These are phyloP conservation scores for Oostethus manadensis DNA, from an alignment of 2,113 vertebrate species.

Conservation along the genomic window DNA sequence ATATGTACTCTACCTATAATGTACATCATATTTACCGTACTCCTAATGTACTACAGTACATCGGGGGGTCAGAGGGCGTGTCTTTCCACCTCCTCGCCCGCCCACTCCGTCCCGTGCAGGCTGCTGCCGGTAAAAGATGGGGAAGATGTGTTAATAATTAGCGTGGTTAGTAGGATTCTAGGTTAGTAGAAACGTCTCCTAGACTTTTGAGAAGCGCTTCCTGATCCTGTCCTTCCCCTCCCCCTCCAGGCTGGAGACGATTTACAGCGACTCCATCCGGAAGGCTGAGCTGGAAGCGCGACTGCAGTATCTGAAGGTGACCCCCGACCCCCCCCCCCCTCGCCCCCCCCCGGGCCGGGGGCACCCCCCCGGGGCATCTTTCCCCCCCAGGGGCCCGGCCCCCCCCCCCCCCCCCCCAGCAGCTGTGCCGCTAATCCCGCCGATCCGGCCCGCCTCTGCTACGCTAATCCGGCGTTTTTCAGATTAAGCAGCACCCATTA, in stretches of 20 bases:
- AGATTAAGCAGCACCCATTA: slow-evolving; percentile 21
- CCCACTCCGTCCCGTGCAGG: not conserved
- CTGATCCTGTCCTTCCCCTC: slow-evolving; percentile 19
- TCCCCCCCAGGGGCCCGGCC: slow-evolving; percentile 30
- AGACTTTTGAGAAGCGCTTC: slow-evolving; percentile 26
- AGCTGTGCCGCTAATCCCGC: slow-evolving; percentile 54
- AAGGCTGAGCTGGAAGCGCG: slow-evolving; percentile 88
- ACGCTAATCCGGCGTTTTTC: slow-evolving; percentile 34
- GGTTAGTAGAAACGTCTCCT: not conserved
- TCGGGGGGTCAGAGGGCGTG: not conserved
- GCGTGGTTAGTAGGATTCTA: too few relatives aligned
- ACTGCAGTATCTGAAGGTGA: slow-evolving; percentile 92
- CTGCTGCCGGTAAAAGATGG: slow-evolving; percentile 48
- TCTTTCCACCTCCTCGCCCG: not conserved
- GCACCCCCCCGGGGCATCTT: slow-evolving; percentile 37
- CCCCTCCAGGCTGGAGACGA: slow-evolving; percentile 78
- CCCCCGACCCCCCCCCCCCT: slow-evolving; percentile 16
- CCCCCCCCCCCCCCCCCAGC: slow-evolving; percentile 11
- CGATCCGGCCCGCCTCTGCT: slow-evolving; percentile 6
- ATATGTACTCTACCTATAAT: not conserved
- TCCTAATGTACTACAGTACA: too few relatives aligned
- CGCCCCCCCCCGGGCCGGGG: too few relatives aligned
- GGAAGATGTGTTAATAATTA: slow-evolving; percentile 34
- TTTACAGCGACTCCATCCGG: slow-evolving; percentile 85
- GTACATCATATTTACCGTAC: too few relatives aligned